Percentiles rank a stretch among this genome's conserved stretches.
Evolutionary conservation across 2,888 invertebrate genomes (phyloP).

Genomic region (Lacanobia oleracea): DNA sequence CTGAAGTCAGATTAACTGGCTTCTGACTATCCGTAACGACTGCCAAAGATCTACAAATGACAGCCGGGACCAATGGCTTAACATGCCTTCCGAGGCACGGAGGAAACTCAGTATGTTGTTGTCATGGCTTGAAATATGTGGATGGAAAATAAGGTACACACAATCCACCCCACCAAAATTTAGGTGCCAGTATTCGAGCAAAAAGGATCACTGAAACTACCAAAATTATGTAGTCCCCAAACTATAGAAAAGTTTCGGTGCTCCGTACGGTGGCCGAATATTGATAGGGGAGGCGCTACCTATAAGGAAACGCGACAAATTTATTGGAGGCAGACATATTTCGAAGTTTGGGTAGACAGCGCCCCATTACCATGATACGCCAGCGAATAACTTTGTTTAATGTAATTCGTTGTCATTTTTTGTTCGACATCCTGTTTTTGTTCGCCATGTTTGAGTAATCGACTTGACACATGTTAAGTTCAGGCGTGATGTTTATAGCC

Average conservation of each 20-base stretch:
- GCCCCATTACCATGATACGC: conserved; percentile 15
- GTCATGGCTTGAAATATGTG: too few relatives aligned
- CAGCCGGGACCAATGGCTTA: too few relatives aligned
- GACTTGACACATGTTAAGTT: conserved; percentile 13
- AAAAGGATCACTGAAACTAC: conserved; percentile 45
- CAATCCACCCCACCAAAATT: neutral
- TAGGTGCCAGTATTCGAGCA: conserved; percentile 4
- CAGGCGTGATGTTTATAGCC: neutral
- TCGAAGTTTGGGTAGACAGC: conserved; percentile 37
- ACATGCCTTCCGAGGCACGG: too few relatives aligned
- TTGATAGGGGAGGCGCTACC: conserved; percentile 37
- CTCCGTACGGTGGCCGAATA: conserved; percentile 54
- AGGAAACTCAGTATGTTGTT: too few relatives aligned
- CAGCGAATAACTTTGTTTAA: conserved; percentile 40
- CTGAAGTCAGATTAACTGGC: too few relatives aligned
- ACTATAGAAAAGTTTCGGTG: conserved; percentile 57
- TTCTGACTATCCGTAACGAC: too few relatives aligned
- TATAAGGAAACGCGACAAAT: conserved; percentile 31
- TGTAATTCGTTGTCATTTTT: conserved; percentile 27
- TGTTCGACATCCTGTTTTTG: conserved; percentile 1
- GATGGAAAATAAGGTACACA: conserved; percentile 4
- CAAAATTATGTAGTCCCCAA: conserved; percentile 55
- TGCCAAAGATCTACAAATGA: too few relatives aligned
- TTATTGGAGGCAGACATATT: conserved; percentile 52
- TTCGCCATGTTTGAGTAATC: conserved; percentile 14